Evolutionary conservation across 2,797 vertebrate genomes (phyloP).

Genomic region (Sarcophilus harrisii): DNA sequence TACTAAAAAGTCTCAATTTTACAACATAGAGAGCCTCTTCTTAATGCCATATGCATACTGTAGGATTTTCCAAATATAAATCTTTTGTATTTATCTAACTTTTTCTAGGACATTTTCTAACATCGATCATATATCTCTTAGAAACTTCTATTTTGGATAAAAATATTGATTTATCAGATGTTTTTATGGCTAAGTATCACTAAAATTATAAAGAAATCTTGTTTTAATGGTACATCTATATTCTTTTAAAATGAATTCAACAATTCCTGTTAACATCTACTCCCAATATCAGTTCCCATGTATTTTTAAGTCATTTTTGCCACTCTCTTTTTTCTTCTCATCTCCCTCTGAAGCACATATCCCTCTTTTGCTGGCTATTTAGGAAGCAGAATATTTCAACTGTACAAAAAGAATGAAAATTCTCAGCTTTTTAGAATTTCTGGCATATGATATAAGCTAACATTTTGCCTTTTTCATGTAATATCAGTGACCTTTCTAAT

Average conservation of each 20-base stretch:
- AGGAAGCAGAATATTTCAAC: not conserved
- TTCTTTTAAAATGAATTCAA: not conserved
- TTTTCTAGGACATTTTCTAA: not conserved
- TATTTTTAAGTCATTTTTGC: not conserved
- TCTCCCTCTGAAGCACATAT: not conserved
- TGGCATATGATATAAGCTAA: not conserved
- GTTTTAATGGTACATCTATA: not conserved
- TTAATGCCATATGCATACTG: not conserved
- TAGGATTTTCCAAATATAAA: slow-evolving; percentile 24
- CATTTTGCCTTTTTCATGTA: not conserved
- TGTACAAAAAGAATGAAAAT: not conserved
- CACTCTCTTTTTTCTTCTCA: not conserved
- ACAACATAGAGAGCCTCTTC: not conserved
- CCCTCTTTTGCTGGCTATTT: not conserved
- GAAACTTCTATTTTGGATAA: slow-evolving; percentile 28
- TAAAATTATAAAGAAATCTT: slow-evolving; percentile 1
- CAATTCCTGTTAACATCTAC: not conserved
- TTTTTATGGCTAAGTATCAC: not conserved
- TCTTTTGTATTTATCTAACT: slow-evolving; percentile 20
- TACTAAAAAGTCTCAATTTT: slow-evolving; percentile 7
- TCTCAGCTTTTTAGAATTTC: not conserved
- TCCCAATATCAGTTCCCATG: not conserved
- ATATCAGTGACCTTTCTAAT: not conserved
- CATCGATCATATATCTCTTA: not conserved
- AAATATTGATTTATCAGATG: not conserved